A percentile compares a stretch with the other conserved stretches of the same genome.
These are phyloP conservation scores for Drosophila tripunctata DNA, from an alignment of 2,888 invertebrate genomes.

Conservation along the genomic window DNA sequence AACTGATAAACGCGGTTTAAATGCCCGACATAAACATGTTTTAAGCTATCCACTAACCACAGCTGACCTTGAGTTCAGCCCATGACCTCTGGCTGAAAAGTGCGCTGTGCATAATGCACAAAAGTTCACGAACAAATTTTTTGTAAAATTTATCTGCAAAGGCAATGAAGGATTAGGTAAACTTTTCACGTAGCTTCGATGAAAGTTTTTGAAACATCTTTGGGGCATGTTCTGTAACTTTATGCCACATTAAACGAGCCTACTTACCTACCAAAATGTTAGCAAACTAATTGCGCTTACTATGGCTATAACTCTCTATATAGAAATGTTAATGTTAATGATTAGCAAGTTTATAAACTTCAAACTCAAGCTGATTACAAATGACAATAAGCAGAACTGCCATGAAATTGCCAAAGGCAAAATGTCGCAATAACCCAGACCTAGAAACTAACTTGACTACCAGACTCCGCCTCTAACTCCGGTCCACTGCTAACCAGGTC, in stretches of 20 bases:
- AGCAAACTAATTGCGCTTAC: slow-evolving; percentile 17
- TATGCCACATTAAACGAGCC: slow-evolving; percentile 22
- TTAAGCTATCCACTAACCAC: background rate
- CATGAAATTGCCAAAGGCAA: slow-evolving; percentile 18
- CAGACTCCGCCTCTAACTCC: background rate
- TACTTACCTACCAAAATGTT: slow-evolving; percentile 2
- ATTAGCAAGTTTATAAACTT: slow-evolving; percentile 43
- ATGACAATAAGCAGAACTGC: slow-evolving; percentile 28
- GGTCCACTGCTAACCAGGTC: slow-evolving; percentile 28
- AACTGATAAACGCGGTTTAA: no score
- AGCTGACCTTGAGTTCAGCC: slow-evolving; percentile 3
- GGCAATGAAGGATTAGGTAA: slow-evolving; percentile 10
- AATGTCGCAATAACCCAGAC: slow-evolving; percentile 22
- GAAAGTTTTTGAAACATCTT: slow-evolving; percentile 10
- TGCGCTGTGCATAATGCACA: background rate
- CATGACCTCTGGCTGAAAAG: background rate
- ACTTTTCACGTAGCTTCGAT: slow-evolving; percentile 12
- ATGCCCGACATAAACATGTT: background rate
- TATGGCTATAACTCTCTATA: no score
- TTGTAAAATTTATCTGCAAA: slow-evolving; percentile 4
- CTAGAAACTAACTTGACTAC: background rate
- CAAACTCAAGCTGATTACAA: slow-evolving; percentile 37
- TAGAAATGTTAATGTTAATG: slow-evolving; percentile 36
- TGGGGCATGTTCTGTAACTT: slow-evolving; percentile 6
- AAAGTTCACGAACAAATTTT: slow-evolving; percentile 6